phyloP scores from a whole-genome alignment of 2,113 vertebrate species.

The Mus musculus region DNA sequence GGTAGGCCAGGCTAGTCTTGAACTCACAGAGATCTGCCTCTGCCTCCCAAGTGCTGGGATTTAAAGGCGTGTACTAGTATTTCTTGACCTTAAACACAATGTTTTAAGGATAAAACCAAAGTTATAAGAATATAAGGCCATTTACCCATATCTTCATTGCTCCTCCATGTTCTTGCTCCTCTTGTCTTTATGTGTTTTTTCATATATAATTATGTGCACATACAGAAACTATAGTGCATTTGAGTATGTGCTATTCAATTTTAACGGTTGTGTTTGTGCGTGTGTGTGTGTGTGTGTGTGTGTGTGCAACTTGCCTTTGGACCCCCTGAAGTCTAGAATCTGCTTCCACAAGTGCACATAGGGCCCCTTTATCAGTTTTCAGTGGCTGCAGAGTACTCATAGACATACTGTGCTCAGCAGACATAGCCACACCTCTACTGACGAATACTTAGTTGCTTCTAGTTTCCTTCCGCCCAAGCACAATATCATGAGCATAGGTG shows the following conservation, averaged over 20 bases:
- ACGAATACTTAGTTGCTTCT: neutral
- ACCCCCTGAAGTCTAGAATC: accelerated
- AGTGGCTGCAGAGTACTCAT: accelerated
- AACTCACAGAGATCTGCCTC: no score
- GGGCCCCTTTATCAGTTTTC: neutral
- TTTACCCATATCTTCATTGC: neutral
- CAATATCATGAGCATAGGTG: neutral
- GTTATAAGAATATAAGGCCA: neutral
- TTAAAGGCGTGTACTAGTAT: neutral
- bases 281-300: neutral
- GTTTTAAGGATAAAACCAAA: slow-evolving; percentile 15
- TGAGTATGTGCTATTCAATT: neutral
- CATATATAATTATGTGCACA: neutral
- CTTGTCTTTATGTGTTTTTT: neutral
- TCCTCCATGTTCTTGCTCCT: neutral
- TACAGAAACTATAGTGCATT: neutral
- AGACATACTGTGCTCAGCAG: neutral
- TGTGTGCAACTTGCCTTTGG: neutral
- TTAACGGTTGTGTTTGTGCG: neutral
- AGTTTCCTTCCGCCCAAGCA: neutral
- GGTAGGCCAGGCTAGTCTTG: neutral
- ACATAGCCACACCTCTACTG: neutral
- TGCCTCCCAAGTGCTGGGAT: neutral
- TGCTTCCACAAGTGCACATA: neutral
- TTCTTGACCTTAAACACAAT: neutral